phyloP scores from a whole-genome alignment of 1,140 invertebrate genomes.

The Thalassaphorura encarpata region DNA sequence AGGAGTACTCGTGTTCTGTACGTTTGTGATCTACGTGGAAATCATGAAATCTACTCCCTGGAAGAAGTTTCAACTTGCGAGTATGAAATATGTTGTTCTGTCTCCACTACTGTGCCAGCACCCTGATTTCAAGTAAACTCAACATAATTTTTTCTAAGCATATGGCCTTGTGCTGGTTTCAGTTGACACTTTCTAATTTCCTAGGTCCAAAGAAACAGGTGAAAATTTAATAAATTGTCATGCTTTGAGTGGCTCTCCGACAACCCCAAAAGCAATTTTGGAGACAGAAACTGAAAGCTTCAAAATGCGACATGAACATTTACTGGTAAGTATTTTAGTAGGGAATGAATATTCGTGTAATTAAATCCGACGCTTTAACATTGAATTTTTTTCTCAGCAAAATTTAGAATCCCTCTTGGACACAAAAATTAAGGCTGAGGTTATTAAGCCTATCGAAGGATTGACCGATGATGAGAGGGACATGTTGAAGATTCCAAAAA shows the following conservation, averaged over 20 bases:
- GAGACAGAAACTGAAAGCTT: conserved; percentile 60
- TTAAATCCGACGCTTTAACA: too few relatives aligned
- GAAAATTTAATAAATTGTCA: conserved; percentile 73
- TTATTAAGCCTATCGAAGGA: conserved; percentile 20
- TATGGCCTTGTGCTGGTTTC: neutral
- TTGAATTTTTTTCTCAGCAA: conserved; percentile 15
- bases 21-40: conserved; percentile 72
- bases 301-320: conserved; percentile 52
- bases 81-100: conserved; percentile 81
- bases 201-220: conserved; percentile 58
- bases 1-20: conserved; percentile 63
- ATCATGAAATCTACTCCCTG: conserved; percentile 82
- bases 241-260: conserved; percentile 55
- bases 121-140: conserved; percentile 64
- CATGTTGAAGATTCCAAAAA: conserved; percentile 31
- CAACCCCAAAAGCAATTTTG: conserved; percentile 60
- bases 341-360: too few relatives aligned
- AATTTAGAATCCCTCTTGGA: conserved; percentile 31
- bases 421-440: conserved; percentile 29
- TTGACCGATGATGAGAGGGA: conserved; percentile 32
- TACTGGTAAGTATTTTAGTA: conserved; percentile 16
- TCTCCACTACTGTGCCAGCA: conserved; percentile 76
- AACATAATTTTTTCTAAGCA: neutral
- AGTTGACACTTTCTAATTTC: conserved; percentile 20
- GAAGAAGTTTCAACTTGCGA: conserved; percentile 90